Evolutionary conservation across 1,140 invertebrate genomes (phyloP), one percentile per base, ranked within the genome.

Genomic region (Dreissena rostriformis): DNA sequence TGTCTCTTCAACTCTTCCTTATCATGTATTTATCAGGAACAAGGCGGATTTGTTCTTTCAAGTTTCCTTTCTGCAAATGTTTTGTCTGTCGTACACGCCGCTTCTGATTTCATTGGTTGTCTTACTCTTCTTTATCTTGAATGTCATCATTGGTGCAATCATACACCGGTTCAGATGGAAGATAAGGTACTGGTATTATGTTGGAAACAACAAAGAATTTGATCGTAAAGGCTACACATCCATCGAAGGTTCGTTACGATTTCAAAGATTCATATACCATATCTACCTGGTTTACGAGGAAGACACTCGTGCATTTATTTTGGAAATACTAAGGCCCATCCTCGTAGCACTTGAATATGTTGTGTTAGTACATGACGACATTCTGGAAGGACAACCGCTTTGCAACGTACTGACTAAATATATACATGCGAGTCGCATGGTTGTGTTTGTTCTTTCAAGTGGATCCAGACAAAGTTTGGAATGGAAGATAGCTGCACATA

Each of bases 141-240:
- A 81, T 49, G 26, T 81, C 22, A 52, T 63, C 2, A n/a, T 73
- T 12, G 79, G 49, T 5, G 17, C 28, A 5, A 19, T 73, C n/a
- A 24, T 81, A 24, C 28, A 81, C 26, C 7, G 26, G 28, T 52
- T 19, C 29, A 26, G 79, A 26, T 81, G 79, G 79, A 29, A 65
- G 24, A 4, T 81, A 6, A 28, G 22, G 28, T 81, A 81, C 53
- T 81, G 68, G 79, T 81, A 81, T 52, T 81, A 81, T 39, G 65
- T 80, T 17, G 66, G n/a, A 77, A n/a, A n/a, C n/a, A n/a, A n/a
- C n/a, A n/a, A n/a, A n/a, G n/a, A n/a, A n/a, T n/a, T n/a, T n/a
- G n/a, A n/a, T n/a, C n/a, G n/a, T n/a, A n/a, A n/a, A n/a, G n/a
- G n/a, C n/a, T n/a, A n/a, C n/a, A n/a, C n/a, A n/a, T n/a, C n/a